These are phyloP conservation scores for Heteronetta atricapilla DNA, from an alignment of 2,113 vertebrate genomes.

Conservation along the genomic window DNA sequence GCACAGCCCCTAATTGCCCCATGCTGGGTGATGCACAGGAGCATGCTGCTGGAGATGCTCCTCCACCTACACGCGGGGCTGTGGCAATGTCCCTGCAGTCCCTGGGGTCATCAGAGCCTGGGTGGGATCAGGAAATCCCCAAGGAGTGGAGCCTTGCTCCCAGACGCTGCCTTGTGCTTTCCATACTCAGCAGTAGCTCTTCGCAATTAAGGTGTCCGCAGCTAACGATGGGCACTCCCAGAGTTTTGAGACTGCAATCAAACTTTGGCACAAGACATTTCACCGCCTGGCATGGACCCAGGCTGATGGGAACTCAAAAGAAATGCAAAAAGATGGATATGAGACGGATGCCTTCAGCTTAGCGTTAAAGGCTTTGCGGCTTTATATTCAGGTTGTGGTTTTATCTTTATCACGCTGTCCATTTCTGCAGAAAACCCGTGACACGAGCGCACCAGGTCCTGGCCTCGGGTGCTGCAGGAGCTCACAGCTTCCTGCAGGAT, in stretches of 20 bases:
- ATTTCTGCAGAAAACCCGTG: not conserved
- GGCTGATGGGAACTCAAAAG: not conserved
- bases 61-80: rapidly evolving
- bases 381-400: no score
- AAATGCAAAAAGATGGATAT: not conserved
- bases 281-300: not conserved
- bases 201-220: no score
- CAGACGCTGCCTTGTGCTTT: no score
- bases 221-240: no score
- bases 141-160: no score
- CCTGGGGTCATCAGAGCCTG: no score
- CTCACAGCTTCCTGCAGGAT: not conserved
- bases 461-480: no score
- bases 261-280: not conserved
- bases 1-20: not conserved
- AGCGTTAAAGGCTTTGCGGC: not conserved
- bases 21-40: not conserved
- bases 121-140: no score
- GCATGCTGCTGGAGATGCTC: not conserved
- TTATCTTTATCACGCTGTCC: not conserved
- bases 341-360: not conserved
- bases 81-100: not conserved
- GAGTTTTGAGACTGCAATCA: no score
- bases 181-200: no score
- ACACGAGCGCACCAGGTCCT: not conserved